These are phyloP conservation scores for Aethina tumida DNA, from an alignment of 1,140 invertebrate species.

Conservation along the genomic window DNA sequence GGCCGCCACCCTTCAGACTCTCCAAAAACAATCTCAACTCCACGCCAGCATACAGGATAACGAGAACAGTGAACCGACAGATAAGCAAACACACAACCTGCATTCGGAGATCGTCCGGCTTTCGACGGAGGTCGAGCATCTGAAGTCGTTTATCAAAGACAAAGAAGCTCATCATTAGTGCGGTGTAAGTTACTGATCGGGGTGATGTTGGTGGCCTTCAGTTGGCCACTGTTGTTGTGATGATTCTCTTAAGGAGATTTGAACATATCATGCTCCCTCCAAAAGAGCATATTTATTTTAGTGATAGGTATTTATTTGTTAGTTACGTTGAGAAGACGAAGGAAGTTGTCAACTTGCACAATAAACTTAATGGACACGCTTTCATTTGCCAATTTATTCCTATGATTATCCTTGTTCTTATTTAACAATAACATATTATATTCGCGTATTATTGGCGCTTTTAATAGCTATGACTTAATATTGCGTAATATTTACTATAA, in stretches of 20 bases:
- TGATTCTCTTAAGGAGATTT: conserved; percentile 13
- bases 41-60: conserved; percentile 34
- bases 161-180: conserved; percentile 23
- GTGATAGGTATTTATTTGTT: conserved; percentile 33
- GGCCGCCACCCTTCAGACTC: conserved; percentile 30
- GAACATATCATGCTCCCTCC: conserved; percentile 22
- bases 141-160: conserved; percentile 56
- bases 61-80: conserved; percentile 43
- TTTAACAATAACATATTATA: conserved; percentile 19
- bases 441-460: conserved; percentile 22
- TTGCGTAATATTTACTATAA: conserved; percentile 10
- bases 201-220: conserved; percentile 9
- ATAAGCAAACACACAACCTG: conserved; percentile 62
- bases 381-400: conserved; percentile 30
- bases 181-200: conserved; percentile 5
- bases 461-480: conserved; percentile 18
- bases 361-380: conserved; percentile 19
- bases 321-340: conserved; percentile 16
- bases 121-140: conserved; percentile 83
- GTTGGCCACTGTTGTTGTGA: conserved; percentile 21
- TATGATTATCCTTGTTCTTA: conserved; percentile 21
- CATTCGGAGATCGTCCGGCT: conserved; percentile 78
- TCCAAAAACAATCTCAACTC: conserved; percentile 39
- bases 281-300: conserved; percentile 33
- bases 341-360: conserved; percentile 19